Evolutionary conservation across 2,113 vertebrate species (phyloP).

Genomic region (Actinemys pallida): DNA sequence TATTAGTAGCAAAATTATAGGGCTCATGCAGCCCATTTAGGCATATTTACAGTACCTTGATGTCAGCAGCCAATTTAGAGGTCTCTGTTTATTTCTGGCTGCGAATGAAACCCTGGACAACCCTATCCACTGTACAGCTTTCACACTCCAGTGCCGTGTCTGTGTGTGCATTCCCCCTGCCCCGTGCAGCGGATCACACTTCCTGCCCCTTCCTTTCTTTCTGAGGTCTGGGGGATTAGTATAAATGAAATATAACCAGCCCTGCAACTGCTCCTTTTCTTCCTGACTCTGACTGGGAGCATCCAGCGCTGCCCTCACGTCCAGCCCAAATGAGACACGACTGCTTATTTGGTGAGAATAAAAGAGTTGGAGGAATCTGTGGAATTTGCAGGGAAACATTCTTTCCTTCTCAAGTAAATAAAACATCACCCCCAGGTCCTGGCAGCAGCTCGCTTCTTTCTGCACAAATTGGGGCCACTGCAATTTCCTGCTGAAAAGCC

Average conservation of each 20-base stretch:
- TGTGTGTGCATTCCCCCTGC: background rate
- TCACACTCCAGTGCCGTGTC: accelerated
- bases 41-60: background rate
- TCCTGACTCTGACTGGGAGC: no score
- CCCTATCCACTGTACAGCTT: background rate
- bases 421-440: background rate
- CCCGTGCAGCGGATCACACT: no score
- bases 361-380: background rate
- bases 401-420: background rate
- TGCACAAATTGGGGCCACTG: background rate
- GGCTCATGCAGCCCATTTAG: accelerated
- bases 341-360: background rate
- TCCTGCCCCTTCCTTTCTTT: background rate
- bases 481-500: background rate
- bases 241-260: accelerated
- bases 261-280: background rate
- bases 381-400: background rate
- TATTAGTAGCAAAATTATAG: accelerated
- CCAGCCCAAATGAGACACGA: background rate
- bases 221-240: background rate
- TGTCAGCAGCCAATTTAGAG: background rate
- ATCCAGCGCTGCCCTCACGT: background rate
- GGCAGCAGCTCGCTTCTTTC: slow-evolving; percentile 11
- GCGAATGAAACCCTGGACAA: background rate
- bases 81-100: background rate